Evolutionary conservation across 2,113 vertebrate genomes (phyloP).

Genomic region (Catharus minimus): DNA sequence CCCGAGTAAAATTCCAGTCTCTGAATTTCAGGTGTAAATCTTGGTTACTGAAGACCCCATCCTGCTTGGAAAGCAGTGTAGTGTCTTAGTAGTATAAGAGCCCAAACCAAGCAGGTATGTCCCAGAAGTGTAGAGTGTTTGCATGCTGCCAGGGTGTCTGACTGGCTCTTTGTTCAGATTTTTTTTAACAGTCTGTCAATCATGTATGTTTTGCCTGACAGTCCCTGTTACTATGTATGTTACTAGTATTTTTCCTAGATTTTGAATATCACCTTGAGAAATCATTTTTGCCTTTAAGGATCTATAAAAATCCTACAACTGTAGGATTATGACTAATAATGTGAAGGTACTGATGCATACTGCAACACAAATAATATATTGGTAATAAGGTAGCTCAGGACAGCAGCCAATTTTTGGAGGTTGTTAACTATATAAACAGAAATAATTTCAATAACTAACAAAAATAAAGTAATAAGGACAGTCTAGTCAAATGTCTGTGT

Average conservation of each 20-base stretch:
- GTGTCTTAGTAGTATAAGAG: neutral
- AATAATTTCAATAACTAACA: neutral
- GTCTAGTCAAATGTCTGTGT: neutral
- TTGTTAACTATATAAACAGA: neutral
- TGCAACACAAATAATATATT: neutral
- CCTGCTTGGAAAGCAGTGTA: neutral
- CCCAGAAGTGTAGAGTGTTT: neutral
- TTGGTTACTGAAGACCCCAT: neutral
- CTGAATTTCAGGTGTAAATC: neutral
- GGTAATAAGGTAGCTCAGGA: neutral
- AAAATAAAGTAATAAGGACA: neutral
- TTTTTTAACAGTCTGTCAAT: neutral
- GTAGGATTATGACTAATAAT: neutral
- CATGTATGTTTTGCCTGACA: neutral
- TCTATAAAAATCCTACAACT: neutral
- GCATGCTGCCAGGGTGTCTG: neutral
- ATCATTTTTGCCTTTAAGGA: neutral
- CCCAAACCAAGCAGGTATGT: neutral
- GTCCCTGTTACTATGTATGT: neutral
- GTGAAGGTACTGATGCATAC: neutral
- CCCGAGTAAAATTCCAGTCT: neutral
- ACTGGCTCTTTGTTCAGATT: neutral
- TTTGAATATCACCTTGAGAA: neutral
- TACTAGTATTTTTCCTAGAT: neutral
- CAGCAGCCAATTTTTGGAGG: neutral